Percentiles rank a stretch among this genome's conserved stretches.
Evolutionary conservation across 1,140 invertebrate species (phyloP).

Genomic region (Rhagoletis zephyria): DNA sequence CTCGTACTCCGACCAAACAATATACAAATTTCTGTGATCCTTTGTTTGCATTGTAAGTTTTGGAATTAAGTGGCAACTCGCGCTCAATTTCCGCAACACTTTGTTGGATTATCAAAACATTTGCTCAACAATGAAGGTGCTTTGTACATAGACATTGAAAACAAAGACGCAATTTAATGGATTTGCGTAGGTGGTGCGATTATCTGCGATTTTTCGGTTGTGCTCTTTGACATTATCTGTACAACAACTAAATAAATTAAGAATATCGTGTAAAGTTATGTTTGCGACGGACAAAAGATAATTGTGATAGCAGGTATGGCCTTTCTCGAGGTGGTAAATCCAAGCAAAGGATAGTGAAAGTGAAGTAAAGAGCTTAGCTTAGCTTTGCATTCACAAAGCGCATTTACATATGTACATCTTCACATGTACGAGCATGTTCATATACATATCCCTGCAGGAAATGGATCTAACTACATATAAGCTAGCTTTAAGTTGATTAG

Average conservation of each 20-base stretch:
- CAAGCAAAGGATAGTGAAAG: no score
- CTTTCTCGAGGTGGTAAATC: no score
- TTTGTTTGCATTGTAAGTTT: conserved; percentile 52
- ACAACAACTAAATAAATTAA: conserved; percentile 47
- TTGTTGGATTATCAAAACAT: conserved; percentile 60
- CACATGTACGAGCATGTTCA: no score
- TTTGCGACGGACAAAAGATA: background rate
- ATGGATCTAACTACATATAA: no score
- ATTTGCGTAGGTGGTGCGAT: conserved; percentile 35
- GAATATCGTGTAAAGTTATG: background rate
- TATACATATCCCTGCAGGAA: no score
- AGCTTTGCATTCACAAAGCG: no score
- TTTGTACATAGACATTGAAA: background rate
- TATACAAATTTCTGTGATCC: background rate
- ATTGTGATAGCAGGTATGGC: no score
- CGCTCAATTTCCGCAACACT: conserved; percentile 62
- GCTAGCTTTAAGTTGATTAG: no score
- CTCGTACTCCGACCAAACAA: conserved; percentile 52
- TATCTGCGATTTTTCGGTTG: conserved; percentile 29
- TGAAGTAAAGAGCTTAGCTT: no score
- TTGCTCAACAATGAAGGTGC: conserved; percentile 62
- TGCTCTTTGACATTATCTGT: conserved; percentile 8
- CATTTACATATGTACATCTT: no score
- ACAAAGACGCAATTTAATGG: conserved; percentile 50
- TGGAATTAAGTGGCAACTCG: conserved; percentile 50